These are phyloP conservation scores for Alosa alosa DNA, from an alignment of 2,113 vertebrate genomes.

Conservation along the genomic window DNA sequence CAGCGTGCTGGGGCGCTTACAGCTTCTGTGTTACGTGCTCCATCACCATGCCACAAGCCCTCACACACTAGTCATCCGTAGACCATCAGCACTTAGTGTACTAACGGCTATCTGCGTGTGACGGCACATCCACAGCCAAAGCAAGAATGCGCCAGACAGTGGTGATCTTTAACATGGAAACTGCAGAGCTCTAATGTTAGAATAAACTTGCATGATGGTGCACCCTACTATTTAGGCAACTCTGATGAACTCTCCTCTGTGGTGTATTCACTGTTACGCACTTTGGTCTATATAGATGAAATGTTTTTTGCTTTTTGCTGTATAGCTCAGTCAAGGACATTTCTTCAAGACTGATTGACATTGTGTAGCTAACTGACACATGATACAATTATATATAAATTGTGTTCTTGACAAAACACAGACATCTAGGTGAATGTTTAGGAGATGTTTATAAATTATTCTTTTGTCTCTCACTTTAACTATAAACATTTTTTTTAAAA, in stretches of 20 bases:
- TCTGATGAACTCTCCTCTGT: neutral
- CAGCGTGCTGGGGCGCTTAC: slow-evolving; percentile 72
- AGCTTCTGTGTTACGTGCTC: slow-evolving; percentile 60
- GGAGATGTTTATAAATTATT: neutral
- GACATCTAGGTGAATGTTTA: no score
- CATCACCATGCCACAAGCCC: slow-evolving; percentile 62
- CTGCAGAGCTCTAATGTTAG: neutral
- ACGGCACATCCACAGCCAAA: neutral
- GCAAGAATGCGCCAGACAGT: neutral
- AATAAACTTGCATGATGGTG: neutral
- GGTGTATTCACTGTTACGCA: no score
- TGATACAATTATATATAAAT: neutral
- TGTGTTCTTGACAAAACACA: neutral
- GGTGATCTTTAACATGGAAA: neutral
- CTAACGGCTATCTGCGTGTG: neutral
- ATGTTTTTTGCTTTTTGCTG: no score
- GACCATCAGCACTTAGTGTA: neutral
- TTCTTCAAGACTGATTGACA: neutral
- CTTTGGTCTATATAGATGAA: no score
- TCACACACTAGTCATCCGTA: slow-evolving; percentile 26
- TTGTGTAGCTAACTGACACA: neutral
- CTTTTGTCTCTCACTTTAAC: neutral
- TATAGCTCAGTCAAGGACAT: neutral
- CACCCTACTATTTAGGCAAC: neutral
- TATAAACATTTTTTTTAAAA: neutral